phyloP scores from a whole-genome alignment of 2,113 vertebrate genomes.

The Benitochromis conjunctus region DNA sequence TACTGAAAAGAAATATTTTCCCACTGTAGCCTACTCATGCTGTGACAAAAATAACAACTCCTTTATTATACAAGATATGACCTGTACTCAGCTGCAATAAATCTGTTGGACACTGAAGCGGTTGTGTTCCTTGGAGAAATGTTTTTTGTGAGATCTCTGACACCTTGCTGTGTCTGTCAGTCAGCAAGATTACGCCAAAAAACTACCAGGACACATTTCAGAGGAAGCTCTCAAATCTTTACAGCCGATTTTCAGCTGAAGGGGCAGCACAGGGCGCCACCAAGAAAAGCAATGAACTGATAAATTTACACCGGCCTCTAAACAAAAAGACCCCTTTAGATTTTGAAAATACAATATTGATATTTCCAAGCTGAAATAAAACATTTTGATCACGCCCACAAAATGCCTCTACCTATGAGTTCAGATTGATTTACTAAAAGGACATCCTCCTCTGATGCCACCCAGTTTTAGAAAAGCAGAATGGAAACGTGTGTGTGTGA shows the following conservation, averaged over 20 bases:
- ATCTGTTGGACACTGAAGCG: background rate
- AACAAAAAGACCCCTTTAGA: background rate
- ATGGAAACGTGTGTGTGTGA: background rate
- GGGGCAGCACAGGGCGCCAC: background rate
- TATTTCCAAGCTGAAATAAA: background rate
- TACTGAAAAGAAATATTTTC: background rate
- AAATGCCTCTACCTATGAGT: background rate
- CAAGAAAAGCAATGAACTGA: background rate
- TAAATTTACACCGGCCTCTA: background rate
- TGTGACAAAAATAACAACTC: background rate
- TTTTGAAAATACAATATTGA: background rate
- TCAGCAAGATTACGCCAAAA: background rate
- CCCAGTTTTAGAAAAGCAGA: background rate
- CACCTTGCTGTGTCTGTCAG: background rate
- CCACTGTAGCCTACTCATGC: background rate
- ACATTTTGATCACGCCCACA: background rate
- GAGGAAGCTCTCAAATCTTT: background rate
- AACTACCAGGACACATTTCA: background rate
- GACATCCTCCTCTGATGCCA: background rate
- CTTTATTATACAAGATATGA: background rate
- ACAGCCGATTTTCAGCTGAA: background rate
- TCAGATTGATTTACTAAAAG: background rate
- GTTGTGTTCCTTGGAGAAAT: background rate
- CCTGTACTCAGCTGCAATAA: slow-evolving; percentile 22
- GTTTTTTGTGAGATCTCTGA: background rate